A percentile compares a stretch with the other conserved stretches of the same genome.
Evolutionary conservation across 2,113 vertebrate genomes (phyloP).

Genomic region (Crotalus viridis): DNA sequence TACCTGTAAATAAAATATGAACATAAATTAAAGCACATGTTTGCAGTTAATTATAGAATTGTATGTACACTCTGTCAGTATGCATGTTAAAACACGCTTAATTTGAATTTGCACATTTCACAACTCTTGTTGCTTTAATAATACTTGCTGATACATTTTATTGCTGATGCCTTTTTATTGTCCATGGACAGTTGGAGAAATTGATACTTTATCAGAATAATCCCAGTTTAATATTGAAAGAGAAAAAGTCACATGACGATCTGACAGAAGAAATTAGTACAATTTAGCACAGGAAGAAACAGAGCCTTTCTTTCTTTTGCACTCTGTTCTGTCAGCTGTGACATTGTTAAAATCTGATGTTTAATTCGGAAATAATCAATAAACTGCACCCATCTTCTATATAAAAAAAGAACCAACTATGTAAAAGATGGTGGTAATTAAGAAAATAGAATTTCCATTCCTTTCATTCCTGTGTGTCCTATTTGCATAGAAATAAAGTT

Average conservation of each 20-base stretch:
- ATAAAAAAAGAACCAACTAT: conserved; percentile 55
- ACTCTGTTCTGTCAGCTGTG: conserved; percentile 32
- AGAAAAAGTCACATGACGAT: background rate
- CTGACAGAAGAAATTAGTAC: background rate
- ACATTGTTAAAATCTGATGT: conserved; percentile 37
- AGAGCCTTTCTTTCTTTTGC: conserved; percentile 20
- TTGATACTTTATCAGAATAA: background rate
- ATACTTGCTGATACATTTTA: background rate
- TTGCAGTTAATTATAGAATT: background rate
- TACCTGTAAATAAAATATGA: background rate
- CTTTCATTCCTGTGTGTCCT: conserved; percentile 53
- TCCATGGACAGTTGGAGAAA: background rate
- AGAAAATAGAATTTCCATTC: conserved; percentile 60
- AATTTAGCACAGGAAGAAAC: conserved; percentile 1
- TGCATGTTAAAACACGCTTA: background rate
- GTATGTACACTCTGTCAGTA: background rate
- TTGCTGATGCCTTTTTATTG: background rate
- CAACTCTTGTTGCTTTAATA: background rate
- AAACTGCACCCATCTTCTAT: conserved; percentile 54
- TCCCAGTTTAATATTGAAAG: background rate
- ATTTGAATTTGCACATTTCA: background rate
- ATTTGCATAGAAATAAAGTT: conserved; percentile 74
- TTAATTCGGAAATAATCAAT: conserved; percentile 56
- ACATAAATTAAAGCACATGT: background rate
- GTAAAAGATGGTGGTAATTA: conserved; percentile 49